phyloP scores from a whole-genome alignment of 2,113 vertebrate species.

The Recurvirostra avosetta region DNA sequence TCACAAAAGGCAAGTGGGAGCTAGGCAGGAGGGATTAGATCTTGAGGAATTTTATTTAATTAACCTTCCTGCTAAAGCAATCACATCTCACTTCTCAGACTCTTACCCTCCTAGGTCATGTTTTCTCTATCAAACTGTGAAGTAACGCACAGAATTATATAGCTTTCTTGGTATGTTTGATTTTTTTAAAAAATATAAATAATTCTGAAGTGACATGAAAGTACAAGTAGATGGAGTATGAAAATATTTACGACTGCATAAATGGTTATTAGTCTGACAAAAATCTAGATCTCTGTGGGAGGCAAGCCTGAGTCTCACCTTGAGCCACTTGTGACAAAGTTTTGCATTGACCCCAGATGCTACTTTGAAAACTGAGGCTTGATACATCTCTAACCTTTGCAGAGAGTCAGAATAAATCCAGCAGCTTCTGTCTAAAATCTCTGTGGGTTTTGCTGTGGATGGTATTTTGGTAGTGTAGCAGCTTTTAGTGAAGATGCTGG shows the following conservation, averaged over 20 bases:
- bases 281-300: not conserved
- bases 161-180: not conserved
- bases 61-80: constrained; percentile 21
- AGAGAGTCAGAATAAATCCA: not conserved
- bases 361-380: not conserved
- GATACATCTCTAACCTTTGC: not conserved
- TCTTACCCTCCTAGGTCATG: constrained; percentile 2
- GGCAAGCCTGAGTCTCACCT: not conserved
- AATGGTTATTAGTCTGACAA: not conserved
- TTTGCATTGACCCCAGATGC: constrained; percentile 10
- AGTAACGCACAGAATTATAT: not conserved
- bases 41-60: constrained; percentile 45
- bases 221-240: not conserved
- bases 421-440: not conserved
- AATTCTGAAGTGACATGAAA: not conserved
- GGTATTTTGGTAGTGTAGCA: not conserved
- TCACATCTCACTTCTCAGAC: not conserved
- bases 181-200: not conserved
- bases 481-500: not conserved
- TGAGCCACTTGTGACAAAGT: not conserved
- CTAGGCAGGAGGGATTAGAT: not conserved
- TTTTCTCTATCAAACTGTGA: constrained; percentile 28
- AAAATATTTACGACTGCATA: constrained; percentile 14
- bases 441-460: not conserved
- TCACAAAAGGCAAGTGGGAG: constrained; percentile 29